Evolutionary conservation across 2,888 invertebrate genomes (phyloP).

Genomic region (Apamea sordens): DNA sequence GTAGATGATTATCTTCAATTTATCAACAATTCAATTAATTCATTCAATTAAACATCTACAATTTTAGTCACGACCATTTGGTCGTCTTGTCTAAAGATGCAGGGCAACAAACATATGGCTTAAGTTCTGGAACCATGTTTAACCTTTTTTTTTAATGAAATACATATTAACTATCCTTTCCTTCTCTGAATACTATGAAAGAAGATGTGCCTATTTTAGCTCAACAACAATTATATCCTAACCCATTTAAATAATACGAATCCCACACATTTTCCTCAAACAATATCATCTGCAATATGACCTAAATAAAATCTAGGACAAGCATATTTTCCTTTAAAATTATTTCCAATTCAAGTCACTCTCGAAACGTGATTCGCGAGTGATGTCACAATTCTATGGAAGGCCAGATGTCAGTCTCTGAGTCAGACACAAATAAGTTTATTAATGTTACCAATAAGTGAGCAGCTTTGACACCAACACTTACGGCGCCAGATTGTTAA

Average conservation of each 20-base stretch:
- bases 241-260: conserved; percentile 44
- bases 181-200: conserved; percentile 2
- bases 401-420: conserved; percentile 75
- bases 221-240: conserved; percentile 1
- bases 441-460: conserved; percentile 68
- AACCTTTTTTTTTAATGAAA: neutral
- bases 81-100: neutral
- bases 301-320: conserved; percentile 70
- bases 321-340: conserved; percentile 59
- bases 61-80: too few species aligned
- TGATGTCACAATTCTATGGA: conserved; percentile 76
- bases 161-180: neutral
- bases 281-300: conserved; percentile 55
- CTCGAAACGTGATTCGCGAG: conserved; percentile 58
- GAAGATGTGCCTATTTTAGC: conserved; percentile 1
- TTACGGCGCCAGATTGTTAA: conserved; percentile 52
- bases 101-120: neutral
- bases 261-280: conserved; percentile 52
- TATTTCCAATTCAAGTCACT: conserved; percentile 62
- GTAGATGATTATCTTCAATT: neutral
- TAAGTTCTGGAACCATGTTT: neutral
- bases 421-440: conserved; percentile 73
- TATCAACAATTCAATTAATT: too few species aligned
- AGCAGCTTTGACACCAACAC: conserved; percentile 58
- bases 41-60: too few species aligned